Evolutionary conservation across 92 coral and sea anemone genomes (phyloP).

Genomic region (Zoanthus gigantus): DNA sequence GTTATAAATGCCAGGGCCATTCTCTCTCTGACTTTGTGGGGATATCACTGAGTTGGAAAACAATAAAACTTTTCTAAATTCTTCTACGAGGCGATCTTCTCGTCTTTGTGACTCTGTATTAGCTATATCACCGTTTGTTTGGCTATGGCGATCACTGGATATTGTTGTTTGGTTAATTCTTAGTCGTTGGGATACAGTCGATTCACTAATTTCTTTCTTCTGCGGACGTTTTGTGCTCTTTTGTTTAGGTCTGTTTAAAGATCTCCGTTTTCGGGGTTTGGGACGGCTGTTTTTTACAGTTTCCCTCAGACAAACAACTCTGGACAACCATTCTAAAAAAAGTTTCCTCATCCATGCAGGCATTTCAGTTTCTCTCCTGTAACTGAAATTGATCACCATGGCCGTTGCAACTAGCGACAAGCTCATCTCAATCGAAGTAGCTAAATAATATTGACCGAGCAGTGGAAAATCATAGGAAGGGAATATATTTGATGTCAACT

Average conservation of each 20-base stretch:
- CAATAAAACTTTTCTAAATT: slow-evolving; percentile 52
- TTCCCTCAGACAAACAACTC: slow-evolving; percentile 62
- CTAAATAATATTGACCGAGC: slow-evolving; percentile 85
- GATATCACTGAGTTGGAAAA: slow-evolving; percentile 18
- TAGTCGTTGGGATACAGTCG: not conserved
- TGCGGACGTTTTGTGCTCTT: not conserved
- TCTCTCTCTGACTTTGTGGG: slow-evolving; percentile 4
- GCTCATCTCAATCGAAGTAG: slow-evolving; percentile 80
- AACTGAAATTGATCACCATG: slow-evolving; percentile 74
- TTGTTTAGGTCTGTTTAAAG: not conserved
- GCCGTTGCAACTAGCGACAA: slow-evolving; percentile 76
- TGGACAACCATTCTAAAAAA: slow-evolving; percentile 70
- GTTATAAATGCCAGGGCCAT: slow-evolving; percentile 11
- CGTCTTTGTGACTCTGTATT: slow-evolving; percentile 5
- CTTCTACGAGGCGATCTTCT: slow-evolving; percentile 70
- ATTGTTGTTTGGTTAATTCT: not conserved
- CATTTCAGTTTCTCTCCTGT: slow-evolving; percentile 74
- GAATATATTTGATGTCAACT: slow-evolving; percentile 79
- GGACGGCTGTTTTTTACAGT: slow-evolving; percentile 74
- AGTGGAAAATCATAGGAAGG: slow-evolving; percentile 85
- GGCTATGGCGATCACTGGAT: not conserved
- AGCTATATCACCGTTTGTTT: not conserved
- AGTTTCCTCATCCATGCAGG: slow-evolving; percentile 68
- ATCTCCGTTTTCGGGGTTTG: slow-evolving; percentile 30
- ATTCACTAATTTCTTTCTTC: slow-evolving; percentile 4